Percentiles rank a stretch among this genome's conserved stretches.
Conservation (phyloP, 2,113 vertebrate species). For the Lethenteron camtschaticum region DNA sequence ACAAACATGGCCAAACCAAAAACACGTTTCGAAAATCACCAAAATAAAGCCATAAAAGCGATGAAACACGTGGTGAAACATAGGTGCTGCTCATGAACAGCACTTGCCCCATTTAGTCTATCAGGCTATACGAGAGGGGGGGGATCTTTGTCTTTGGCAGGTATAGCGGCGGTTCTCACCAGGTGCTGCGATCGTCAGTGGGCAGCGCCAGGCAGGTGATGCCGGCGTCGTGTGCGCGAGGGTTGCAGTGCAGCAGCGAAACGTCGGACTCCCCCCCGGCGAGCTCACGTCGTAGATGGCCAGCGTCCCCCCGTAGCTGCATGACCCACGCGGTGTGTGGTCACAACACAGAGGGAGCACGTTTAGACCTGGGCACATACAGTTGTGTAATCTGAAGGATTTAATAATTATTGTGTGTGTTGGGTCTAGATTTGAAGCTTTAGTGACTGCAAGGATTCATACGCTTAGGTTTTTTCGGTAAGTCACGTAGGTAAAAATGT, state of each 20-base stretch:
- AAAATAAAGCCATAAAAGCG: background rate
- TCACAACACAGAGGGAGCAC: no score
- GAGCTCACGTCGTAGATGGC: conserved; percentile 17
- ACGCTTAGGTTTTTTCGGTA: no score
- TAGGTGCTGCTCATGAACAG: no score
- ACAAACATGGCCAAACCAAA: no score
- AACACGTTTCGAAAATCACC: no score
- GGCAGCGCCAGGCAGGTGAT: conserved; percentile 15
- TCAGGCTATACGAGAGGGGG: no score
- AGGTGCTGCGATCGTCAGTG: conserved; percentile 15
- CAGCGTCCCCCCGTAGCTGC: conserved; percentile 15
- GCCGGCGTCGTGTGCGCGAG: conserved; percentile 14
- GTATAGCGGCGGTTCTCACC: conserved; percentile 9
- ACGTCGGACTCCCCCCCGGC: conserved; percentile 11
- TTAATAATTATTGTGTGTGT: no score
- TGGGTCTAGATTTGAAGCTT: background rate
- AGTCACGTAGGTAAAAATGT: no score
- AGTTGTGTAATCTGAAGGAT: no score
- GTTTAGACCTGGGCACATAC: no score
- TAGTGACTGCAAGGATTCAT: no score
- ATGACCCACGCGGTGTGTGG: background rate
- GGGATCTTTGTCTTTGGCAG: background rate
- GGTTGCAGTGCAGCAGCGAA: conserved; percentile 11
- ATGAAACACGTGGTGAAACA: background rate
- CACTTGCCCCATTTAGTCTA: no score